Conservation (phyloP, 2,888 invertebrate species). For the Scaptomyza flava region DNA sequence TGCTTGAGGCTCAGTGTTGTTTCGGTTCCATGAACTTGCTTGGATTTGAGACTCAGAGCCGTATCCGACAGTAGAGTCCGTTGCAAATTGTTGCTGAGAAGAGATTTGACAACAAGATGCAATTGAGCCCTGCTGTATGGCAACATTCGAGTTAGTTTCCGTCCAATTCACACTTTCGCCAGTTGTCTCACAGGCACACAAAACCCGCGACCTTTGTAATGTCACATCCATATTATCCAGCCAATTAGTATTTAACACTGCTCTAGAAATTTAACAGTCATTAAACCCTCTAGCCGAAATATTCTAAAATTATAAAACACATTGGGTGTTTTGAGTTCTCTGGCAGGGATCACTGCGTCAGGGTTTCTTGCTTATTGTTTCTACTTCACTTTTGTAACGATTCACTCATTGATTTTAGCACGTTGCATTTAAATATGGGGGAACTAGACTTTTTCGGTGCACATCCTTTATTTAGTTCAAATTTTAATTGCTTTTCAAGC, state of each 20-base stretch:
- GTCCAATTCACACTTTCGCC: neutral
- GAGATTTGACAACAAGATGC: neutral
- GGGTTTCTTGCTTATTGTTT: neutral
- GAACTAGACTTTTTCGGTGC: too few species aligned
- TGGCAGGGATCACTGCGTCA: constrained; percentile 15
- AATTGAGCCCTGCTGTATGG: neutral
- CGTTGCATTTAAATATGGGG: constrained; percentile 5
- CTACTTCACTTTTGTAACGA: neutral
- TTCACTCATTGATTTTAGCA: constrained; percentile 28
- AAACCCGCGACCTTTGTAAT: neutral
- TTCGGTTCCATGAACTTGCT: neutral
- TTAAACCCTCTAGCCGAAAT: constrained; percentile 12
- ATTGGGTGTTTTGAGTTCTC: constrained; percentile 12
- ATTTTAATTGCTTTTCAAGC: neutral
- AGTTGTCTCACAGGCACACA: neutral
- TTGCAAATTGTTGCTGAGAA: neutral
- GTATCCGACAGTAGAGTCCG: neutral
- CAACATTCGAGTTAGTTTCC: neutral
- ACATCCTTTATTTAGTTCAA: neutral
- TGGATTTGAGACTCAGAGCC: neutral
- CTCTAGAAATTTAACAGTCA: constrained; percentile 6
- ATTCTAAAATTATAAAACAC: constrained; percentile 12
- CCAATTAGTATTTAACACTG: constrained; percentile 5
- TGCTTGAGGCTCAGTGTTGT: neutral
- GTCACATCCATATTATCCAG: neutral